These are phyloP conservation scores for Mongoloraphidia duomilia DNA, from an alignment of 2,888 invertebrate genomes.

Conservation along the genomic window DNA sequence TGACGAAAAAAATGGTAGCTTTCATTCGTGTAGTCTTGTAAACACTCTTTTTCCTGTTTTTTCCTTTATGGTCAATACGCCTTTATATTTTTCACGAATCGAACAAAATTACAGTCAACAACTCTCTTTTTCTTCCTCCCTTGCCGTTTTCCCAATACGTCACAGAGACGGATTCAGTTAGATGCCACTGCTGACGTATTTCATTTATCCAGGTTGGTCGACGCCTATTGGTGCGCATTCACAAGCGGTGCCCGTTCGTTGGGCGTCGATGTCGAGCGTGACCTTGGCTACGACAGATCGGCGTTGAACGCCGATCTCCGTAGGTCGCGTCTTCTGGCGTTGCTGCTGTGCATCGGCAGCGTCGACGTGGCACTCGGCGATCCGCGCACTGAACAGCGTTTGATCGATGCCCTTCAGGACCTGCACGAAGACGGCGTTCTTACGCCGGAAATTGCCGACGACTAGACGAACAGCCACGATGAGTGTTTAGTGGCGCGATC, in stretches of 20 bases:
- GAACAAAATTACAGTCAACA: no score
- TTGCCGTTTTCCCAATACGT: no score
- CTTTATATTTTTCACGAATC: no score
- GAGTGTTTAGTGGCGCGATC: no score
- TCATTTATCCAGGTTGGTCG: conserved; percentile 25
- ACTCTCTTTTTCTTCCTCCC: no score
- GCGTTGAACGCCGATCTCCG: conserved; percentile 41
- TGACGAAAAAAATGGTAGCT: no score
- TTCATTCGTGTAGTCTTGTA: no score
- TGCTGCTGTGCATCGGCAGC: conserved; percentile 64
- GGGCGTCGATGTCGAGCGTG: conserved; percentile 44
- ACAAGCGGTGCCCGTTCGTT: conserved; percentile 43
- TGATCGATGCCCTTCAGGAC: conserved; percentile 60
- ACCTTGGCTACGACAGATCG: conserved; percentile 37
- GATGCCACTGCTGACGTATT: no score
- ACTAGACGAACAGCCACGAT: no score
- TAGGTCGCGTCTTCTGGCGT: conserved; percentile 56
- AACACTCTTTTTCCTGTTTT: no score
- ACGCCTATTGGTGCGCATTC: conserved; percentile 53
- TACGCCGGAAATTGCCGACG: conserved; percentile 15
- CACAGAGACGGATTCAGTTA: no score
- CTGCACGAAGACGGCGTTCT: conserved; percentile 56
- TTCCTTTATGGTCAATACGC: no score
- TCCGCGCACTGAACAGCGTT: conserved; percentile 56
- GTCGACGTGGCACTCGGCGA: conserved; percentile 69